Base-by-base conservation (phyloP, 1,140 invertebrate genomes). In the Eueides isabella region DNA sequence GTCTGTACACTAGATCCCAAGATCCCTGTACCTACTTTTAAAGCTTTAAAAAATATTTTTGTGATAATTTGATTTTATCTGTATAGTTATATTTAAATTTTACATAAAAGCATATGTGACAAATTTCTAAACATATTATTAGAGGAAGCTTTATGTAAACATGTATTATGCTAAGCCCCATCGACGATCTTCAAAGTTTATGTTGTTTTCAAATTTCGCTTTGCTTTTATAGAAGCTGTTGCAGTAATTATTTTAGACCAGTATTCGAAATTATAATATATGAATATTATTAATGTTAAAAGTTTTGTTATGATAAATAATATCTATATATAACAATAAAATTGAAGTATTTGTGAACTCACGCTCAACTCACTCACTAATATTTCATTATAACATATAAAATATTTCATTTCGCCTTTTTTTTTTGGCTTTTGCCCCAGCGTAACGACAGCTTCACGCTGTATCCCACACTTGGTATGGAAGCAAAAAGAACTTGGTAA, bases 131-230 rank as follows among this genome's bases (percentile, higher is more conserved):
- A 67, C 44, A 26, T 61, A 68, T 55, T 29, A 67, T 67, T 48
- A 68, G n/a, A 68, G 30, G 26, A 31, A 44, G 29, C 5, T 48
- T 48, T 35, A 11, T 41, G 44, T 26, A 48, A 67, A 26, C n/a
- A n/a, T 44, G 66, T 19, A 67, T 30, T 48, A 67, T 55, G 28
- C 66, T 28, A 67, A 67, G 38, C 14, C 31, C n/a, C 19, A 44
- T 68, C 66, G 12, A 29, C n/a, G 41, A n/a, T 44, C 16, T 44
- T 44, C 41, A 23, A 55, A 61, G 14, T 29, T 67, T 48, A 28
- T 48, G 31, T 23, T 48, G n/a, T 31, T 23, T 55, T 68, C 44
- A 68, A 68, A 68, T 19, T 55, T 68, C 44, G 29, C 38, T 68
- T 68, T 44, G 38, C 29, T 31, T 48, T 14, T 19, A 23, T 44